Base-by-base conservation (phyloP, 2,797 vertebrate genomes). In the Acestrorhynchus altus region DNA sequence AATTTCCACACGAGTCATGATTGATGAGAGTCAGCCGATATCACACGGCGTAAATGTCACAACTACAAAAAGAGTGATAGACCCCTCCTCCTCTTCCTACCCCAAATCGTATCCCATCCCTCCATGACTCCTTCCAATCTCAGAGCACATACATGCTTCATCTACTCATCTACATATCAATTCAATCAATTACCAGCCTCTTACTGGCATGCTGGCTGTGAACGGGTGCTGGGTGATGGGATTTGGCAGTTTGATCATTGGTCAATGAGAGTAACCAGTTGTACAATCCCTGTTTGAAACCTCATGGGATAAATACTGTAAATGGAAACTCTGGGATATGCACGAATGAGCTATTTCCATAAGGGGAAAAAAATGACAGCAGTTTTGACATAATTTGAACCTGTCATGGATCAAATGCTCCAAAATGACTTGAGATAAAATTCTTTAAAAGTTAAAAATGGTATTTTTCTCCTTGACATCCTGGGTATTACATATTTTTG, bases 131-230 rank as follows among this genome's bases (percentile, higher is more conserved):
- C 26, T 64, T 64, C 72, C 47, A 26, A 82, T 79, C 83, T 68
- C 24, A 67, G 83, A 74, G 69, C 61, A 46, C n/a, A 64, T 20
- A 1, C 15, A 40, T 73, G 35, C 71, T 65, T 72, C 59, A 61
- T 77, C 71, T 42, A 69, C 75, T 80, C 63, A 82, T 81, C 77
- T 82, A 40, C 83, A 82, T 77, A 80, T 75, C 47, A 82, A 66
- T 79, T 75, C 72, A 46, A 77, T 80, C 56, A 67, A 72, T 82
- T 80, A 74, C 73, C 70, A 56, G 60, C 69, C 72, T 65, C 65
- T 80, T 60, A 52, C 57, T 71, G 46, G 64, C 71, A 74, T 28
- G 61, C 11, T 44, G 15, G 28, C 20, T 39, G 54, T 42, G 61
- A 22, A 60, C 18, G 46, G 0, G 40, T 56, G 15, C 22, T 18